Percentiles rank a stretch among this genome's conserved stretches.
Evolutionary conservation across 1,140 invertebrate genomes (phyloP).

Genomic region (Conus ventricosus): DNA sequence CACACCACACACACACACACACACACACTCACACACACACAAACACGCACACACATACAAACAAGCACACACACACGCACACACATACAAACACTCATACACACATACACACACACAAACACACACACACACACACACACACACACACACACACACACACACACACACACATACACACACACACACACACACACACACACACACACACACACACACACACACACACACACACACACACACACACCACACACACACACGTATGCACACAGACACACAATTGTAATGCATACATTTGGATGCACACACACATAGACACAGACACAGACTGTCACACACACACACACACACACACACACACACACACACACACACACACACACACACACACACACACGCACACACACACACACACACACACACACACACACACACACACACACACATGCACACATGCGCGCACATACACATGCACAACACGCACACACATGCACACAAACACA

Average conservation of each 20-base stretch:
- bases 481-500: no score
- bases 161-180: background rate
- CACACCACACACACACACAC: background rate
- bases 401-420: background rate
- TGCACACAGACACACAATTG: background rate
- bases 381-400: background rate
- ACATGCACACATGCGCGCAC: no score
- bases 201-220: background rate
- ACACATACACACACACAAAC: background rate
- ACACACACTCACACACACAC: background rate
- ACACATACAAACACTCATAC: background rate
- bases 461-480: no score
- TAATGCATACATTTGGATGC: no score
- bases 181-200: background rate
- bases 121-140: background rate
- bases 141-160: background rate
- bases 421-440: no score
- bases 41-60: no score
- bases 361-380: constrained; percentile 6
- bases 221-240: no score
- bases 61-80: no score
- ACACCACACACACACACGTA: no score
- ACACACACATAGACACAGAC: no score
- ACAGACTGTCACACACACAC: no score
- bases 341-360: background rate